Percentiles rank a stretch among this genome's conserved stretches.
These are phyloP conservation scores for Gulo gulo DNA, from an alignment of 2,113 vertebrate species.

Conservation along the genomic window DNA sequence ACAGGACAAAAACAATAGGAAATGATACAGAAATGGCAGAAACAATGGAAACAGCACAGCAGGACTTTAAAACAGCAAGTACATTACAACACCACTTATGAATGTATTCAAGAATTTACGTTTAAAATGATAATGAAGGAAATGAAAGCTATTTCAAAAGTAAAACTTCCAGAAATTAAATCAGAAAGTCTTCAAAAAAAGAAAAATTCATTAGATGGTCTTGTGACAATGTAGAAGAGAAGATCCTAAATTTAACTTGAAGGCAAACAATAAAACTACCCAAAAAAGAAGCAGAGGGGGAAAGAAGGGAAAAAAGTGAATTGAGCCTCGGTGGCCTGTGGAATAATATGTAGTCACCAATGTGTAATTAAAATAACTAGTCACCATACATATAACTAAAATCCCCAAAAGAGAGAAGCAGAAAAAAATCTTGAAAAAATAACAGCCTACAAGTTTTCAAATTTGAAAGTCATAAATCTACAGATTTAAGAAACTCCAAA, in stretches of 20 bases:
- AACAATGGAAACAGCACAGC: not conserved
- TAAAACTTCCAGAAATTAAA: not conserved
- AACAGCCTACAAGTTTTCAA: not conserved
- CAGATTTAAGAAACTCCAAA: not conserved
- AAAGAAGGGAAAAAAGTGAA: not conserved
- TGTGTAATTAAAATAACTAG: not conserved
- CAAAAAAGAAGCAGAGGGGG: not conserved
- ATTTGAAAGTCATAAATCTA: not conserved
- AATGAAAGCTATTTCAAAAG: conserved; percentile 17
- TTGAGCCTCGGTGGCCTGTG: not conserved
- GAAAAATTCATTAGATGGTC: not conserved
- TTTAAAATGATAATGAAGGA: not conserved
- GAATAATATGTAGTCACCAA: not conserved
- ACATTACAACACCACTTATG: not conserved
- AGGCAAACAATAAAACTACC: not conserved
- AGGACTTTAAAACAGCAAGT: not conserved
- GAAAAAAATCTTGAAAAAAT: not conserved
- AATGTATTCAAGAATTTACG: not conserved
- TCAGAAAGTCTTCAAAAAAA: not conserved
- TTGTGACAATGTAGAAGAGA: not conserved
- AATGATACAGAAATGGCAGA: not conserved
- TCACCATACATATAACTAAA: not conserved
- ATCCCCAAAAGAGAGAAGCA: not conserved
- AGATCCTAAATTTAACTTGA: not conserved
- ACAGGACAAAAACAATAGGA: not conserved